phyloP scores from a whole-genome alignment of 2,888 invertebrate genomes.

The Lithophane ornitopus region DNA sequence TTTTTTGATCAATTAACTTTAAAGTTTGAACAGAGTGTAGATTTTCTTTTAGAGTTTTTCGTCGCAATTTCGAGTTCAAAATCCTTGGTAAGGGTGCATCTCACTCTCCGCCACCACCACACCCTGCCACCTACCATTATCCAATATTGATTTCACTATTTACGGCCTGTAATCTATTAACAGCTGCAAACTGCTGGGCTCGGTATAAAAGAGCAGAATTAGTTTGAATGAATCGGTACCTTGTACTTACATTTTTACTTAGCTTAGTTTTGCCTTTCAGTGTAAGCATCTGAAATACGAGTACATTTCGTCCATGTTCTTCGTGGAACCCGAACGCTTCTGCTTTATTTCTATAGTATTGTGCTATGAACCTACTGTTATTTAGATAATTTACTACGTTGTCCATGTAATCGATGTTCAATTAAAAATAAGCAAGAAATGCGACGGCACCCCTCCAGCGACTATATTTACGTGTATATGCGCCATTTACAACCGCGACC shows the following conservation, averaged over 20 bases:
- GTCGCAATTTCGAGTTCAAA: constrained; percentile 16
- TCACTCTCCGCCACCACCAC: constrained; percentile 74
- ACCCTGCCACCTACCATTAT: constrained; percentile 84
- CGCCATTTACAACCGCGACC: constrained; percentile 75
- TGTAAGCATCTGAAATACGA: neutral
- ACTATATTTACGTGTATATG: constrained; percentile 52
- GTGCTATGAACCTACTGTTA: neutral
- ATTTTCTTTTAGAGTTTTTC: constrained; percentile 5
- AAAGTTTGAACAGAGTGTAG: neutral
- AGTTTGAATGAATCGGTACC: constrained; percentile 27
- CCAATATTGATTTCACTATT: constrained; percentile 89
- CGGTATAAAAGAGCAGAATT: constrained; percentile 69
- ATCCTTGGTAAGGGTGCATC: constrained; percentile 78
- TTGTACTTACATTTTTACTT: constrained; percentile 4
- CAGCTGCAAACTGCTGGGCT: constrained; percentile 75
- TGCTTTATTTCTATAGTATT: constrained; percentile 3
- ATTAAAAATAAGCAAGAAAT: neutral
- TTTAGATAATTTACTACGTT: neutral
- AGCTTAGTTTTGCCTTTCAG: constrained; percentile 8
- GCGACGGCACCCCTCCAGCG: constrained; percentile 22
- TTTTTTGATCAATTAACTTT: constrained; percentile 3
- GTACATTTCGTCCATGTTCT: constrained; percentile 9
- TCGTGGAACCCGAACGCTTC: neutral
- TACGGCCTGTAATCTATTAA: constrained; percentile 85
- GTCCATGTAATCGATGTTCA: neutral